A percentile compares a stretch with the other conserved stretches of the same genome.
Evolutionary conservation across 2,888 invertebrate genomes (phyloP).

Genomic region (Malacosoma neustria): DNA sequence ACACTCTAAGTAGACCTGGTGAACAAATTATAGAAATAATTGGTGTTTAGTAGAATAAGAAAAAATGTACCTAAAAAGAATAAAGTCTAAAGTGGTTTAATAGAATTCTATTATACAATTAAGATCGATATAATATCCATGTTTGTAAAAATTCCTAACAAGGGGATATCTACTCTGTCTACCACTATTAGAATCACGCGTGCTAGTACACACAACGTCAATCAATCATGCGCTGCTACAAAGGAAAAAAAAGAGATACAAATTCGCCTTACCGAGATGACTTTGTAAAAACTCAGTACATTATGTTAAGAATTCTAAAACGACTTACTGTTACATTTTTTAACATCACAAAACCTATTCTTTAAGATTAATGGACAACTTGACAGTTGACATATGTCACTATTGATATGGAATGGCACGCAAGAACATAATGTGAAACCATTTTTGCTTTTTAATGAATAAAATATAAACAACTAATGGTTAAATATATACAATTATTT

Average conservation of each 20-base stretch:
- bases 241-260: not conserved
- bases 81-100: too few species aligned
- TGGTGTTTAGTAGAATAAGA: too few species aligned
- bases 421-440: slow-evolving; percentile 5
- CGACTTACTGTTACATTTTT: not conserved
- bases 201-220: too few species aligned
- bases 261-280: not conserved
- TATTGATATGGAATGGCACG: slow-evolving; percentile 4
- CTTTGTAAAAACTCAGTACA: not conserved
- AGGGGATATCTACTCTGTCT: too few species aligned
- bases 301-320: not conserved
- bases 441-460: slow-evolving; percentile 3
- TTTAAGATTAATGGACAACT: not conserved
- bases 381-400: not conserved
- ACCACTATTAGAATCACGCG: too few species aligned
- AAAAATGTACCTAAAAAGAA: too few species aligned
- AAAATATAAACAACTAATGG: not conserved
- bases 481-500: too few species aligned
- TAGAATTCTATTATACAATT: too few species aligned
- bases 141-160: too few species aligned
- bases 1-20: too few species aligned
- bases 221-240: not conserved
- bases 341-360: not conserved
- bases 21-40: too few species aligned
- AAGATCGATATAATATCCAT: too few species aligned